Conservation (phyloP, 2,888 invertebrate species). For the Nephrotoma guestfalica region DNA sequence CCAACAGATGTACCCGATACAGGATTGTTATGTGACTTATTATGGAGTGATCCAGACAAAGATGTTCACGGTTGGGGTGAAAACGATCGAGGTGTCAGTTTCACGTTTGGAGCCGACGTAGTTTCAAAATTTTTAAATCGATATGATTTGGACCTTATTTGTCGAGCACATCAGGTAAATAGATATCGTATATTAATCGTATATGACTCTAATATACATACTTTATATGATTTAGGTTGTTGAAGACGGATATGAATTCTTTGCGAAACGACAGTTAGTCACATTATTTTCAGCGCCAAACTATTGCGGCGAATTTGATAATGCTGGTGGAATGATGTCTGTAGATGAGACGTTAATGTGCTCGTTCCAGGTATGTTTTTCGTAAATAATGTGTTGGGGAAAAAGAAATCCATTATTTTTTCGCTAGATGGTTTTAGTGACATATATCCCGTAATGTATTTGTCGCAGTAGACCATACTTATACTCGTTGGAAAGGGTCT, state of each 20-base stretch:
- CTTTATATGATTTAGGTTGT: slow-evolving; percentile 49
- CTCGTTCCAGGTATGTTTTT: slow-evolving; percentile 77
- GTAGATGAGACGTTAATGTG: slow-evolving; percentile 99
- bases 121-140: slow-evolving; percentile 92
- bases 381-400: no score
- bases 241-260: slow-evolving; percentile 98
- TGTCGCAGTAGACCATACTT: no score
- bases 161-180: slow-evolving; percentile 85
- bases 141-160: slow-evolving; percentile 94
- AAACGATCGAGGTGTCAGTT: slow-evolving; percentile 95
- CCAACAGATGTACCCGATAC: slow-evolving; percentile 98
- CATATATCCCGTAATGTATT: no score
- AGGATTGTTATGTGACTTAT: slow-evolving; percentile 85
- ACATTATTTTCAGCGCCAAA: slow-evolving; percentile 98
- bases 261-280: slow-evolving; percentile 94
- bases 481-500: no score
- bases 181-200: background rate
- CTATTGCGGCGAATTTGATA: slow-evolving; percentile 97
- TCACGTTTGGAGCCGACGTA: slow-evolving; percentile 95
- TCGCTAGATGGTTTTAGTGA: no score
- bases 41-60: slow-evolving; percentile 97
- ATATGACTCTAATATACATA: no score
- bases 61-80: slow-evolving; percentile 91
- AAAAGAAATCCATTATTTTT: no score
- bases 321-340: slow-evolving; percentile 99